Conservation (phyloP, 1,140 invertebrate genomes). For the Drosophila kepulauana region DNA sequence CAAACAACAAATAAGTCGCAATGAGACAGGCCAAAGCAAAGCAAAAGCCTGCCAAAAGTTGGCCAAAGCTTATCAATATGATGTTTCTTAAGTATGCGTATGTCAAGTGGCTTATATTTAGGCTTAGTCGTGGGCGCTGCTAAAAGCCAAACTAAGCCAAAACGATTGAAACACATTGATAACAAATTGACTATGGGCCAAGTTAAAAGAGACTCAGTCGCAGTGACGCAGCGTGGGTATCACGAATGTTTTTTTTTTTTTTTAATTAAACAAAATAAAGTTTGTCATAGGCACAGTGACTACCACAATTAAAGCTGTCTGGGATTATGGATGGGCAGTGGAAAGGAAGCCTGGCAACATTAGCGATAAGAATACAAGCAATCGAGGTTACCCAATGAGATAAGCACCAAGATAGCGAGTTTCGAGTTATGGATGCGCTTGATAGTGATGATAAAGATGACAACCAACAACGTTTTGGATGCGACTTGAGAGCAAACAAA, state of each 20-base stretch:
- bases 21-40: background rate
- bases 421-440: conserved; percentile 7
- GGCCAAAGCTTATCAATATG: conserved; percentile 58
- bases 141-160: conserved; percentile 64
- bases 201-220: conserved; percentile 35
- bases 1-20: conserved; percentile 11
- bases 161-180: conserved; percentile 56
- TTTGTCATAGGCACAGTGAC: conserved; percentile 27
- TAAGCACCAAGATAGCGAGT: conserved; percentile 11
- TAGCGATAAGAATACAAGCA: conserved; percentile 17
- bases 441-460: conserved; percentile 13
- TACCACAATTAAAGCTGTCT: conserved; percentile 35
- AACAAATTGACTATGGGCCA: conserved; percentile 65
- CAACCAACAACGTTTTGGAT: background rate
- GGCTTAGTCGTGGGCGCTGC: conserved; percentile 50
- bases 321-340: conserved; percentile 1
- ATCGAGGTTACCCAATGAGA: conserved; percentile 13
- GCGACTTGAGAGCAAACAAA: background rate
- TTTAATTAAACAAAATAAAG: conserved; percentile 19
- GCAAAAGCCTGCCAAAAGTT: conserved; percentile 52
- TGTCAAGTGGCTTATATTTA: conserved; percentile 62
- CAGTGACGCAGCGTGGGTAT: conserved; percentile 13
- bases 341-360: background rate
- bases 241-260: conserved; percentile 19
- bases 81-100: conserved; percentile 48